A percentile compares a stretch with the other conserved stretches of the same genome.
Evolutionary conservation across 2,797 vertebrate species (phyloP).

Genomic region (Aselliscus stoliczkanus): DNA sequence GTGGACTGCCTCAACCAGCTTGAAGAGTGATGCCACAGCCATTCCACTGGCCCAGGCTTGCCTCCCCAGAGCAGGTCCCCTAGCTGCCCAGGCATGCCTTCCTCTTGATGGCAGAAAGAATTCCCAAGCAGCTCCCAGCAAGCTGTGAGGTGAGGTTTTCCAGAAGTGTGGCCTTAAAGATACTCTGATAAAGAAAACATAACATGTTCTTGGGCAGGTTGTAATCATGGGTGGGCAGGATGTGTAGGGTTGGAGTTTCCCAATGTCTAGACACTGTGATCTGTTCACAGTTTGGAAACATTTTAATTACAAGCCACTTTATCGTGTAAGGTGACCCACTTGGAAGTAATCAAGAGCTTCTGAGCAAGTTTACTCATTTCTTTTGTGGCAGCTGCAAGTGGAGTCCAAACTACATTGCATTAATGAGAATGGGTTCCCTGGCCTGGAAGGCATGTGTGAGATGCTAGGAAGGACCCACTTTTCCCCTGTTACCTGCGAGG

Average conservation of each 20-base stretch:
- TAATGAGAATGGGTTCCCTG: neutral
- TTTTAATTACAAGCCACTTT: conserved; percentile 52
- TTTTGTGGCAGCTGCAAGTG: neutral
- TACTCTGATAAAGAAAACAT: conserved; percentile 30
- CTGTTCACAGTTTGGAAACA: conserved; percentile 27
- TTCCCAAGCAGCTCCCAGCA: neutral
- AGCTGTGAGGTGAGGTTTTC: neutral
- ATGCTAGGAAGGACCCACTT: neutral
- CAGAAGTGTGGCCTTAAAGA: conserved; percentile 28
- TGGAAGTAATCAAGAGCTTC: neutral
- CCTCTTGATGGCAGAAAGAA: neutral
- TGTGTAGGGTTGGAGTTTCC: neutral
- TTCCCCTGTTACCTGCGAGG: neutral
- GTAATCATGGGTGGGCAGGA: neutral
- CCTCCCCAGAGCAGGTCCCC: neutral
- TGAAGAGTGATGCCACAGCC: neutral
- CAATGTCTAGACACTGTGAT: conserved; percentile 48
- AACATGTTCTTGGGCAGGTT: neutral
- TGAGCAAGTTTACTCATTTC: neutral
- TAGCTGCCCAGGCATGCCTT: neutral
- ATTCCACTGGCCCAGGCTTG: neutral
- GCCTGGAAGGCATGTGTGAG: neutral
- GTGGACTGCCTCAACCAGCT: neutral
- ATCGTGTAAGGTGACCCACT: neutral
- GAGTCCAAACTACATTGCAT: neutral